A percentile compares a stretch with the other conserved stretches of the same genome.
These are phyloP conservation scores for Chloropsis cyanopogon DNA, from an alignment of 2,113 vertebrate species.

Conservation along the genomic window DNA sequence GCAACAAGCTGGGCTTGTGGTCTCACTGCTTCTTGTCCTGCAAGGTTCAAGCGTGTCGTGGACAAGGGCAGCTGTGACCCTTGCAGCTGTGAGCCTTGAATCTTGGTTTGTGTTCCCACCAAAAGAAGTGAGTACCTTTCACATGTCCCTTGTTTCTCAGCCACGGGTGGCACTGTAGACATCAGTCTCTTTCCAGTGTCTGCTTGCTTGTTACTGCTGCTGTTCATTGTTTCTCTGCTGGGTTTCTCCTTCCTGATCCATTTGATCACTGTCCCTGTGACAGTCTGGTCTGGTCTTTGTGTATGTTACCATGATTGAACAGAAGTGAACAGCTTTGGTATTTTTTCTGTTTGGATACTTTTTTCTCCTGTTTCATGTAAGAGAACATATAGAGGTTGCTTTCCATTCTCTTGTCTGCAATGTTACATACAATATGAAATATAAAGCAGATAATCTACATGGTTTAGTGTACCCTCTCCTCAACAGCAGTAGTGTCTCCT, in stretches of 20 bases:
- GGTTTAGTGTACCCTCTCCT: background rate
- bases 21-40: background rate
- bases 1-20: background rate
- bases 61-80: background rate
- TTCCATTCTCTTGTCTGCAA: background rate
- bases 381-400: background rate
- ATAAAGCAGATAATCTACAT: background rate
- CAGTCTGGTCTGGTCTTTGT: background rate
- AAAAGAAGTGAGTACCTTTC: background rate
- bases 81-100: background rate
- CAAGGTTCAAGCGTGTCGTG: background rate
- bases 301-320: background rate
- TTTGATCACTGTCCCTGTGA: background rate
- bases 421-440: background rate
- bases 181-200: background rate
- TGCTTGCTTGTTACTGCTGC: background rate
- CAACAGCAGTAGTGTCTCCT: background rate
- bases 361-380: background rate
- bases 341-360: background rate
- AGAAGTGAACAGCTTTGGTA: background rate
- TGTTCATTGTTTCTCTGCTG: background rate
- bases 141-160: background rate
- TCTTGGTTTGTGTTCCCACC: background rate
- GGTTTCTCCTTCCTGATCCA: background rate
- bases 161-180: background rate